Evolutionary conservation across 2,797 vertebrate genomes (phyloP).

Genomic region (Coregonus sp.): DNA sequence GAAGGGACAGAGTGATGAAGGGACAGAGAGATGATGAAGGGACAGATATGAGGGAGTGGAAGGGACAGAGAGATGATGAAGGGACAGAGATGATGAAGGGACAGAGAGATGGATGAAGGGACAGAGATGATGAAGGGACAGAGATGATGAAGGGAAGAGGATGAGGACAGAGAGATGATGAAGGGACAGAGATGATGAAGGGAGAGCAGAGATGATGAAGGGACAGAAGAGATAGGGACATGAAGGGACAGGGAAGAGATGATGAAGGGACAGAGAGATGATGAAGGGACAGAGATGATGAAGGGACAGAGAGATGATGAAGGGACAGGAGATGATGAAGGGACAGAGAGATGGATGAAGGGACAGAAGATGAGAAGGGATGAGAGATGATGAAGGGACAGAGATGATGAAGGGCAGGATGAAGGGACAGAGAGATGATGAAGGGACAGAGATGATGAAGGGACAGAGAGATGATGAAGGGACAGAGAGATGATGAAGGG

Average conservation of each 20-base stretch:
- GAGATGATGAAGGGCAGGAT: neutral
- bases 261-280: neutral
- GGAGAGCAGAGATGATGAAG: neutral
- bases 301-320: neutral
- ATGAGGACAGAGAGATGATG: neutral
- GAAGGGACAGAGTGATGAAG: neutral
- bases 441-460: neutral
- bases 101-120: no score
- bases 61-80: no score
- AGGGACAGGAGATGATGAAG: neutral
- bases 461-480: neutral
- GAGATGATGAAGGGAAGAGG: neutral
- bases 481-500: conserved; percentile 6
- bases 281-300: neutral
- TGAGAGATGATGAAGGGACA: neutral
- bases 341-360: neutral
- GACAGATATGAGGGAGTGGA: no score
- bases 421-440: neutral
- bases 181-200: neutral
- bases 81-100: no score
- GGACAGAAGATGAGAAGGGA: neutral
- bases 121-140: no score
- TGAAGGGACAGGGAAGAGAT: neutral
- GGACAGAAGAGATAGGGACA: neutral
- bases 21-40: neutral